Evolutionary conservation across 92 coral and sea anemone species (phyloP), one percentile per base, ranked within the genome.

Genomic region (Porites cylindrica): DNA sequence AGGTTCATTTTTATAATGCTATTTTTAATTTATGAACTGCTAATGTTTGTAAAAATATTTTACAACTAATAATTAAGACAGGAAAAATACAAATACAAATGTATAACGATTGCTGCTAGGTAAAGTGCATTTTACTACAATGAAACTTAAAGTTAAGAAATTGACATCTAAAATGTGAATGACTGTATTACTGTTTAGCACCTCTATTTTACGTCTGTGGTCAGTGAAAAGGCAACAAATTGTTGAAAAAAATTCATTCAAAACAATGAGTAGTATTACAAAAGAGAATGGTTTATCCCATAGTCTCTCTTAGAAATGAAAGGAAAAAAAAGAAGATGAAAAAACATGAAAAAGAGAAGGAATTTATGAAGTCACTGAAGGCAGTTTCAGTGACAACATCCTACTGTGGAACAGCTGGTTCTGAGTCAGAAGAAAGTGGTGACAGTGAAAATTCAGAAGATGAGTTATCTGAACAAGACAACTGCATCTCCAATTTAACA

Each of bases 301-400:
- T 29, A 75, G 21, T 54, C 52, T 23, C 3, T 38, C 20, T 10
- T 52, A 83, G 82, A 73, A 72, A 83, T 83, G 67, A 53, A 77
- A 21, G 52, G 66, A 78, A 86, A 77, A 82, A 70, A 60, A 70
- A 82, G 8, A 70, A 70, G 69, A n/a, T 71, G 69, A 82, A 24
- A 58, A 59, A 66, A 26, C 85, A 78, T 62, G 75, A 85, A 75
- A 18, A 84, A 66, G 63, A 84, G 58, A 85, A 77, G 73, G 77
- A 65, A 4, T 78, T 9, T 56, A 75, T 85, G 83, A 80, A 85
- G 75, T 77, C 82, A 20, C 50, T 85, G 76, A 85, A 77, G 68
- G 52, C 75, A 6, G 85, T 85, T 23, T 43, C 74, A 18, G 51
- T 61, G 51, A 85, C 84, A 32, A 81, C 76, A 29, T 29, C 32